Conservation (phyloP, 2,113 vertebrate species). For the Ammodytes dubius region DNA sequence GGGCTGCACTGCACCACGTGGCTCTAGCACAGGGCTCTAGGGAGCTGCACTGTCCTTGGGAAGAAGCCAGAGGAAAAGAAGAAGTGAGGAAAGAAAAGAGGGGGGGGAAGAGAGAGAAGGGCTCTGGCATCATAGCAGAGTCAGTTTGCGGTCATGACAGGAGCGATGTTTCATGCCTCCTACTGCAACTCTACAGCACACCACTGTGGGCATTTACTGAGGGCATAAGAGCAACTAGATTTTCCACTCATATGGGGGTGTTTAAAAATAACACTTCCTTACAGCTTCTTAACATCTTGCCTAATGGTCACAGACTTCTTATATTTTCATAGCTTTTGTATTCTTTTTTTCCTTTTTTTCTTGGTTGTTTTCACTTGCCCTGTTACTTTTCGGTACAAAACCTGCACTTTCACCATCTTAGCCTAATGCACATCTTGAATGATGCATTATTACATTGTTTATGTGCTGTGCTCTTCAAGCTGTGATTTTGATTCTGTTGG, state of each 20-base stretch:
- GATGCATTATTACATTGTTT: neutral
- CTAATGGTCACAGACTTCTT: neutral
- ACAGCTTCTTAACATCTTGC: neutral
- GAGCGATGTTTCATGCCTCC: conserved; percentile 14
- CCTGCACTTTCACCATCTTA: neutral
- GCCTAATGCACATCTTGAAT: neutral
- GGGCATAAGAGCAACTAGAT: conserved; percentile 9
- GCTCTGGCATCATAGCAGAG: conserved; percentile 42
- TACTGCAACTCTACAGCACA: conserved; percentile 1
- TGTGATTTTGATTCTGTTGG: neutral
- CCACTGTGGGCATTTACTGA: neutral
- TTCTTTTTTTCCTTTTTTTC: neutral
- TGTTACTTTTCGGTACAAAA: neutral
- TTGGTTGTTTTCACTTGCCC: neutral
- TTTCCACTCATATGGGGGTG: neutral
- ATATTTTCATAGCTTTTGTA: neutral
- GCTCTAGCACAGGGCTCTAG: conserved; percentile 62
- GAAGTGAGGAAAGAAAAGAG: conserved; percentile 44
- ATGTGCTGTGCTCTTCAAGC: neutral
- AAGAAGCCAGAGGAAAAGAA: conserved; percentile 73
- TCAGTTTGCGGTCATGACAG: conserved; percentile 45
- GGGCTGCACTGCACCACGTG: conserved; percentile 68
- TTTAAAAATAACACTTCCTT: neutral
- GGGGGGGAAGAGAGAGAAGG: conserved; percentile 31
- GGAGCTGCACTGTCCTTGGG: conserved; percentile 81